phyloP scores from a whole-genome alignment of 2,888 invertebrate genomes.

The Alloscopus bannaensis region DNA sequence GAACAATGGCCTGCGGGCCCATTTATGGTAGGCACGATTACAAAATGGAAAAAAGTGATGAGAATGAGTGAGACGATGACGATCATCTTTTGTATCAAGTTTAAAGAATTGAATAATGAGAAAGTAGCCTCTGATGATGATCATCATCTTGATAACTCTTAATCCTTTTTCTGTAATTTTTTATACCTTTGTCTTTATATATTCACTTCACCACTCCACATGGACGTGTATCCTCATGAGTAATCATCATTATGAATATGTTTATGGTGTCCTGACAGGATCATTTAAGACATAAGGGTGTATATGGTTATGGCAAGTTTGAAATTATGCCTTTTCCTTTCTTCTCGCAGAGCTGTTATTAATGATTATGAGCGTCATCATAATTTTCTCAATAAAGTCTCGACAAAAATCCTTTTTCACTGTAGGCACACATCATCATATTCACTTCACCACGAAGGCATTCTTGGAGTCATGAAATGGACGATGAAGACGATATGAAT shows the following conservation, averaged over 20 bases:
- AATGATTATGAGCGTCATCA: conserved; percentile 15
- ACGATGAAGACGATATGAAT: not conserved
- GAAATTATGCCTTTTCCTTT: conserved; percentile 5
- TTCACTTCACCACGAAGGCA: not conserved
- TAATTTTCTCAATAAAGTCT: conserved; percentile 4
- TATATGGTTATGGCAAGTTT: too few relatives aligned
- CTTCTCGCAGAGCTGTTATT: conserved; percentile 4
- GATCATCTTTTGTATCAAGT: conserved; percentile 11
- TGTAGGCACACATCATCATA: not conserved
- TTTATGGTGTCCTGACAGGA: not conserved
- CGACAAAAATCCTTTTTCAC: not conserved
- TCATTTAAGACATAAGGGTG: not conserved
- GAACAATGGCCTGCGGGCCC: conserved; percentile 59
- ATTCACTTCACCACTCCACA: not conserved
- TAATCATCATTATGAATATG: conserved; percentile 21
- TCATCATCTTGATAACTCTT: too few relatives aligned
- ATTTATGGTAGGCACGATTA: conserved; percentile 63
- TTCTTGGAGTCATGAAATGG: not conserved
- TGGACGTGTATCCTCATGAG: conserved; percentile 1
- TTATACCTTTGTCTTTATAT: not conserved
- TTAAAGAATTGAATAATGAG: conserved; percentile 69
- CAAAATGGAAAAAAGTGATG: conserved; percentile 28
- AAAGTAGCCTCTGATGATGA: conserved; percentile 70
- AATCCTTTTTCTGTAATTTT: too few relatives aligned
- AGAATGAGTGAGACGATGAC: not conserved